These are phyloP conservation scores for Harpalus rufipes DNA, from an alignment of 2,888 invertebrate species.

Conservation along the genomic window DNA sequence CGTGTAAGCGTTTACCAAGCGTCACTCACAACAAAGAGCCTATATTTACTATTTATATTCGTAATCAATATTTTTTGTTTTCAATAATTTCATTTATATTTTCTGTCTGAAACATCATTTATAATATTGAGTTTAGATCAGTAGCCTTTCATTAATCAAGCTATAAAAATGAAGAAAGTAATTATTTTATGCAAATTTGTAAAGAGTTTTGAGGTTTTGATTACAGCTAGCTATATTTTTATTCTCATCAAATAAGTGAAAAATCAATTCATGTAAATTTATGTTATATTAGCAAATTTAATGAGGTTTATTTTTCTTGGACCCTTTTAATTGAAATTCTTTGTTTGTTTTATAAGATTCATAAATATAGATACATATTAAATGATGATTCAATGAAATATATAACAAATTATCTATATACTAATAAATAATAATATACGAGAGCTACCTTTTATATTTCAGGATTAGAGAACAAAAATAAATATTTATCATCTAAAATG, in stretches of 20 bases:
- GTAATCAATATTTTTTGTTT: background rate
- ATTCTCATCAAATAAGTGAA: slow-evolving; percentile 13
- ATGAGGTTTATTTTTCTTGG: background rate
- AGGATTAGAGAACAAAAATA: too few species aligned
- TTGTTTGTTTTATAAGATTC: background rate
- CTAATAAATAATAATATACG: too few species aligned
- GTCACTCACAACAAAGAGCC: too few species aligned
- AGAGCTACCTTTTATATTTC: too few species aligned
- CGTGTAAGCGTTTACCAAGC: too few species aligned
- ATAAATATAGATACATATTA: background rate
- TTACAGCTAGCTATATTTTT: slow-evolving; percentile 6
- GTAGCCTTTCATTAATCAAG: slow-evolving; percentile 35
- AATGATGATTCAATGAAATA: background rate
- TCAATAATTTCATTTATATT: background rate
- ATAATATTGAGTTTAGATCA: slow-evolving; percentile 14
- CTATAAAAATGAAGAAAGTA: slow-evolving; percentile 39
- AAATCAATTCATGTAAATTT: slow-evolving; percentile 21
- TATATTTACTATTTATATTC: background rate
- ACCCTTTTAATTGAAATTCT: background rate
- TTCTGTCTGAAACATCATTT: background rate
- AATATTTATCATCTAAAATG: too few species aligned
- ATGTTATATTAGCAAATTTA: slow-evolving; percentile 10
- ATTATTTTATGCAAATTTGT: slow-evolving; percentile 55
- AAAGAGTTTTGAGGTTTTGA: slow-evolving; percentile 9
- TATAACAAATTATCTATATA: background rate